Evolutionary conservation across 2,888 invertebrate genomes (phyloP).

Genomic region (Callosobruchus maculatus): DNA sequence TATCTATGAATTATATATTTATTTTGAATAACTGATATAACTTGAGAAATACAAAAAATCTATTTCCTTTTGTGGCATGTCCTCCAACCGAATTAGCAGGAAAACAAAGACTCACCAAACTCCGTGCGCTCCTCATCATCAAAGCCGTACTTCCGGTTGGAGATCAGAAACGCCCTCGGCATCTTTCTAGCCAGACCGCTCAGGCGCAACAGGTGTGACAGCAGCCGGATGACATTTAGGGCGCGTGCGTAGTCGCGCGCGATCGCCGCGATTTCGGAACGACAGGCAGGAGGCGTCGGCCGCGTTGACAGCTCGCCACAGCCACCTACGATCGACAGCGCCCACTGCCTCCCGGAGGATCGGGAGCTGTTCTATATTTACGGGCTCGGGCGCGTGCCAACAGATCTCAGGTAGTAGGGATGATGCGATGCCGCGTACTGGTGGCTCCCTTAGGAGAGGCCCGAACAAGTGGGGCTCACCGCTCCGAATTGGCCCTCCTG

Average conservation of each 20-base stretch:
- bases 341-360: conserved; percentile 44
- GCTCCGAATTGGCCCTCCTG: conserved; percentile 41
- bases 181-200: too few relatives aligned
- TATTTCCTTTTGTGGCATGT: too few relatives aligned
- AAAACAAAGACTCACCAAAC: not conserved
- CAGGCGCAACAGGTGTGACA: conserved; percentile 22
- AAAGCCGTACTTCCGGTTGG: conserved; percentile 57
- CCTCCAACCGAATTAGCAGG: too few relatives aligned
- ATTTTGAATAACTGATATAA: too few relatives aligned
- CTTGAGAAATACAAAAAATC: too few relatives aligned
- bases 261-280: conserved; percentile 17
- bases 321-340: conserved; percentile 11
- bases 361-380: conserved; percentile 51
- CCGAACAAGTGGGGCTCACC: conserved; percentile 12
- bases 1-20: too few relatives aligned
- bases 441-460: conserved; percentile 5
- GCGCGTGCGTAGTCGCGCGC: conserved; percentile 14
- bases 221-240: conserved; percentile 4
- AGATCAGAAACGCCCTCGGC: conserved; percentile 64
- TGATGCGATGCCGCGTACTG: conserved; percentile 14
- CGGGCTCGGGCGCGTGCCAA: conserved; percentile 50
- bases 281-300: too few relatives aligned
- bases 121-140: conserved; percentile 32
- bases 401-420: conserved; percentile 44
- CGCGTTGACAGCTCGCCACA: conserved; percentile 9